Percentiles rank a stretch among this genome's conserved stretches.
Conservation (phyloP, 2,113 vertebrate species). For the Fulica atra region DNA sequence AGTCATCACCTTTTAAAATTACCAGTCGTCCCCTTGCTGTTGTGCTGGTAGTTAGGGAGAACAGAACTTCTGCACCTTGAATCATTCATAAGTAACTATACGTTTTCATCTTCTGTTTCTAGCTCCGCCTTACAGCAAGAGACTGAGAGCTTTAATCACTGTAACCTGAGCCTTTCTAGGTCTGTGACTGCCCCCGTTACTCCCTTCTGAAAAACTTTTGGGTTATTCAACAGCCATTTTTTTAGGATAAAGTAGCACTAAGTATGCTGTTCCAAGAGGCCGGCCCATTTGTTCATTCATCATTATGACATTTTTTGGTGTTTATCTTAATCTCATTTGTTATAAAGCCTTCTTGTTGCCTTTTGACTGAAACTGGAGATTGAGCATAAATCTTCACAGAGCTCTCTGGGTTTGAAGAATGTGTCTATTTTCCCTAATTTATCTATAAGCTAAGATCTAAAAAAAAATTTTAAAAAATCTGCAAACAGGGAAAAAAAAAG, state of each 20-base stretch:
- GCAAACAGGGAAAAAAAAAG: rapidly evolving
- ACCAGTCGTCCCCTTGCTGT: neutral
- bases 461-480: neutral
- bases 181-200: neutral
- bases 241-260: neutral
- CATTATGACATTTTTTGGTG: neutral
- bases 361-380: neutral
- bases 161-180: neutral
- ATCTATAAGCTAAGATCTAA: neutral
- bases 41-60: neutral
- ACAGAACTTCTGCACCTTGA: neutral
- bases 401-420: neutral
- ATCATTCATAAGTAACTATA: neutral
- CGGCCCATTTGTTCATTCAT: neutral
- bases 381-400: neutral
- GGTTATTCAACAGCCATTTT: neutral
- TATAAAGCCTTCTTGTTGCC: neutral
- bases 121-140: neutral
- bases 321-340: neutral
- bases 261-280: neutral
- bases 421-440: neutral
- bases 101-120: neutral
- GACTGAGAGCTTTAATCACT: neutral
- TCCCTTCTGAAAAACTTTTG: neutral
- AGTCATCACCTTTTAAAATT: neutral